Percentiles rank a stretch among this genome's conserved stretches.
These are phyloP conservation scores for Campylorhamphus procurvoides DNA, from an alignment of 2,113 vertebrate species.

Conservation along the genomic window DNA sequence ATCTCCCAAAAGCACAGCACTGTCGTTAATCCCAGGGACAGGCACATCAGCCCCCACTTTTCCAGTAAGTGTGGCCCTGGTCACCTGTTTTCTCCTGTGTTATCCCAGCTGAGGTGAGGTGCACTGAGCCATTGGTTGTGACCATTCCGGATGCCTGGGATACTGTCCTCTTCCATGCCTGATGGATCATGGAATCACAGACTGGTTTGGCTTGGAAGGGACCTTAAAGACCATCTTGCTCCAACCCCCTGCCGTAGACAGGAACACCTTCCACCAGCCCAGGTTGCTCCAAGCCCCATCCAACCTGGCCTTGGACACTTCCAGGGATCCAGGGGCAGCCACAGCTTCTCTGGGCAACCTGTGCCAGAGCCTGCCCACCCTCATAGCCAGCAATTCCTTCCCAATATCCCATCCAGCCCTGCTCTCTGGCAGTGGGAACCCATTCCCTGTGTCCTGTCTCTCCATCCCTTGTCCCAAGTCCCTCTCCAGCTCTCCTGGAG, in stretches of 20 bases:
- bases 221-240: background rate
- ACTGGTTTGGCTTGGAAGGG: background rate
- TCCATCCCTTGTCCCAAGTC: fast-evolving
- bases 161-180: background rate
- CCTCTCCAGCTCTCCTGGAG: background rate
- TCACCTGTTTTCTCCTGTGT: background rate
- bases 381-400: fast-evolving
- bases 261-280: background rate
- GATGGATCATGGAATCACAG: background rate
- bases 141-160: fast-evolving
- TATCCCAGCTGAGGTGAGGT: too few species aligned
- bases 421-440: background rate
- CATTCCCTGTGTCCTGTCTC: fast-evolving
- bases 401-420: background rate
- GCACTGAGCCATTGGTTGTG: background rate
- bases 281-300: fast-evolving
- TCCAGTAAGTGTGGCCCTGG: background rate
- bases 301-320: fast-evolving
- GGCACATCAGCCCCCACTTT: background rate
- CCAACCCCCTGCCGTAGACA: background rate
- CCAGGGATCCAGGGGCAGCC: background rate
- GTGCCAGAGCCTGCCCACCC: fast-evolving
- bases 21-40: background rate
- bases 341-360: background rate
- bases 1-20: background rate